Base-by-base conservation (phyloP, 2,888 invertebrate genomes). In the Dasysyrphus tricinctus region DNA sequence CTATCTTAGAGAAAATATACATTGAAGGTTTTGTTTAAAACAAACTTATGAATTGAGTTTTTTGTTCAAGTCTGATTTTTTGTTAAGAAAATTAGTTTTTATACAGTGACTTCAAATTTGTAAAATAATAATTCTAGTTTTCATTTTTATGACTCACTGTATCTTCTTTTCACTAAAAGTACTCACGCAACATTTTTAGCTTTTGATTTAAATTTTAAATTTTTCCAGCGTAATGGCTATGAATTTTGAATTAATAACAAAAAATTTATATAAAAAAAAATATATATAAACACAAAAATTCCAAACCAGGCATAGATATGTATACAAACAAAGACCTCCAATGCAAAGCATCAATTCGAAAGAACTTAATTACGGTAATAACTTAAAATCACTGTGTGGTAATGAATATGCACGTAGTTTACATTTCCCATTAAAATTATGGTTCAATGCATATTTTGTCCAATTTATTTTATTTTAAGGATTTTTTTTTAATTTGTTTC, bases 281-380 rank as follows among this genome's bases (percentile, higher is more conserved):
- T n/a, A n/a, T n/a, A n/a, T n/a, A n/a, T n/a, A n/a, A n/a, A n/a
- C n/a, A n/a, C n/a, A n/a, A n/a, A 44, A n/a, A 0, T 44, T 7
- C 44, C 14, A 9, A 44, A 6, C 14, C 24, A 24, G 24, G 24
- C 24, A 19, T 32, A 16, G 7, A 61, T 9, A 19, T 5, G 42
- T 9, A 19, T 5, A 61, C 39, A 37, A 0, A 59, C 24, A 19
- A 5, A 5, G 5, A 34, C 16, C 16, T 5, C 32, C 32, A 4
- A 34, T 19, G 16, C 5, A 47, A n/a, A n/a, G 47, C 12, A 65
- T 32, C 12, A 47, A 12, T 47, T 16, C 6, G 16, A 7, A 65
- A 34, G 65, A 24, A 82, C 81, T 77, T 73, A 82, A 73, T 82
- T 82, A 77, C 47, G 77, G 42, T 65, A 77, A 72, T 81, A 72